Percentiles rank a stretch among this genome's conserved stretches.
phyloP scores from a whole-genome alignment of 1,140 invertebrate species.

The Drosophila setifemur region DNA sequence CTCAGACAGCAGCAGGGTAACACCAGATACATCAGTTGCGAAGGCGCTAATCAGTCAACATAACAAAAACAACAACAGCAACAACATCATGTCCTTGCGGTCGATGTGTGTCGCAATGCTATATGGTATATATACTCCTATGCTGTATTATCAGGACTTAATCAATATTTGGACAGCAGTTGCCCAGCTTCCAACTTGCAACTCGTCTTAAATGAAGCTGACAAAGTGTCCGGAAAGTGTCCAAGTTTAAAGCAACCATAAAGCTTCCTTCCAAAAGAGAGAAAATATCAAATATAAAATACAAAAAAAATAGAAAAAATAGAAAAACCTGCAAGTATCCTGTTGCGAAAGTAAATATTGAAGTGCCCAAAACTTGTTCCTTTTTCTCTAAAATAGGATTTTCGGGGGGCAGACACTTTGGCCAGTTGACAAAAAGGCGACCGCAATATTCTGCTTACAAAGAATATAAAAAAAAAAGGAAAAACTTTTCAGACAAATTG shows the following conservation, averaged over 20 bases:
- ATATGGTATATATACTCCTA: neutral
- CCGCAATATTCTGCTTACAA: constrained; percentile 9
- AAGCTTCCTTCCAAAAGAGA: too few relatives aligned
- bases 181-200: neutral
- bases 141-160: constrained; percentile 40
- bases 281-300: too few relatives aligned
- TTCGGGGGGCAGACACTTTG: neutral
- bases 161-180: constrained; percentile 56
- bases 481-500: neutral
- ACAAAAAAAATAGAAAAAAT: neutral
- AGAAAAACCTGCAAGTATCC: neutral
- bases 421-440: constrained; percentile 3
- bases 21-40: constrained; percentile 5
- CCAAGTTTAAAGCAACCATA: constrained; percentile 20
- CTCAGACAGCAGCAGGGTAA: neutral
- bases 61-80: constrained; percentile 20
- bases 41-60: constrained; percentile 59
- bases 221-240: constrained; percentile 28
- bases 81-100: constrained; percentile 11
- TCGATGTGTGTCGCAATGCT: constrained; percentile 54
- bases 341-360: neutral
- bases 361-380: neutral
- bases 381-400: constrained; percentile 1
- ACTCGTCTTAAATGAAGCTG: constrained; percentile 8
- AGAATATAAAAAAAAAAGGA: neutral